Percentiles rank a stretch among this genome's conserved stretches.
Conservation (phyloP, 2,113 vertebrate species). For the Nibea coibor region DNA sequence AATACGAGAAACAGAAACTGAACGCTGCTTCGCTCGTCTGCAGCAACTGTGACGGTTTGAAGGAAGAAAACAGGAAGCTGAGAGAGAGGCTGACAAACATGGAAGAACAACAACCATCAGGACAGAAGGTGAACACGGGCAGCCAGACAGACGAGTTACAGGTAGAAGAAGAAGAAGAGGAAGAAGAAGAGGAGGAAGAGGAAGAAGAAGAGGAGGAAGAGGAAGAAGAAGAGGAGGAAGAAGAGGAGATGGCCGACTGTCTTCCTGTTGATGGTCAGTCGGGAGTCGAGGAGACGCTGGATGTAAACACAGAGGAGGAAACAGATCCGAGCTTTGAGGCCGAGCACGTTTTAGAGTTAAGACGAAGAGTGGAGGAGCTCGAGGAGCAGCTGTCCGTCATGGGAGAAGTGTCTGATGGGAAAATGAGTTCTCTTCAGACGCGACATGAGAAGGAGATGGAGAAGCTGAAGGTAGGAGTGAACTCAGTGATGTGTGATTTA, state of each 20-base stretch:
- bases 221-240: not conserved
- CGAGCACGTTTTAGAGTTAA: slow-evolving; percentile 27
- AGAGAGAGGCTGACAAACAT: slow-evolving; percentile 12
- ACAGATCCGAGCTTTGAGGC: not conserved
- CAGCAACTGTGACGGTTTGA: slow-evolving; percentile 21
- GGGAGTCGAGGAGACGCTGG: not conserved
- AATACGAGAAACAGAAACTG: not conserved
- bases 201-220: not conserved
- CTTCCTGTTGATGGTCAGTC: not conserved
- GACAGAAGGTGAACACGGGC: not conserved
- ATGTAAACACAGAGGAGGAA: not conserved
- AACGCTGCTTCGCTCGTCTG: slow-evolving; percentile 19
- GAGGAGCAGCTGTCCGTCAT: slow-evolving; percentile 53
- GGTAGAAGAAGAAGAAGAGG: not conserved
- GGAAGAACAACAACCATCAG: accelerated
- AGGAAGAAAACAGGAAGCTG: slow-evolving; percentile 33
- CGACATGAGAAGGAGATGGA: slow-evolving; percentile 66
- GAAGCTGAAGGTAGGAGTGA: slow-evolving; percentile 69
- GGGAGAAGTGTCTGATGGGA: slow-evolving; percentile 25
- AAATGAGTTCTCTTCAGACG: slow-evolving; percentile 29
- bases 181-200: not conserved
- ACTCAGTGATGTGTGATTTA: too few species aligned
- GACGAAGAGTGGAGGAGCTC: slow-evolving; percentile 59
- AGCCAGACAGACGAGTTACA: slow-evolving; percentile 41
- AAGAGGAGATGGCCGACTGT: not conserved